These are phyloP conservation scores for Phaethon lepturus DNA, from an alignment of 2,113 vertebrate species.

Conservation along the genomic window DNA sequence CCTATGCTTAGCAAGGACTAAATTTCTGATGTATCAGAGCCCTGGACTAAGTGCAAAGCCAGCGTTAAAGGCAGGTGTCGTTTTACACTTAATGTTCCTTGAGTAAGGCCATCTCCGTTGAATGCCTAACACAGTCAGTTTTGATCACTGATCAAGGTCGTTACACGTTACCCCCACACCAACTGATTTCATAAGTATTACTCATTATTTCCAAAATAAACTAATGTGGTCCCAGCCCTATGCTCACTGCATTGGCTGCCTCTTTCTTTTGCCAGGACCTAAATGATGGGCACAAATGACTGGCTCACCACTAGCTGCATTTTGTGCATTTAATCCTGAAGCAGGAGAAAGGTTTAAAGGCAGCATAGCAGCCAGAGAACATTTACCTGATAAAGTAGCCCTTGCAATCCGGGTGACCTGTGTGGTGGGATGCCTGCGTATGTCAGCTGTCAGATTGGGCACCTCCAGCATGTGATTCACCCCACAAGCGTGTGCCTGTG, in stretches of 20 bases:
- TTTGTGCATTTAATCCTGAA: not conserved
- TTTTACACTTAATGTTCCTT: not conserved
- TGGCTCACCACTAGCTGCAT: not conserved
- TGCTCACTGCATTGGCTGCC: not conserved
- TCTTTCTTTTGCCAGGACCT: not conserved
- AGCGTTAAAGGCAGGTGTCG: not conserved
- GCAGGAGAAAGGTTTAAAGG: not conserved
- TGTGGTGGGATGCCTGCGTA: not conserved
- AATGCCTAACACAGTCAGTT: not conserved
- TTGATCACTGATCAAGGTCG: not conserved
- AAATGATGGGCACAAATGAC: not conserved
- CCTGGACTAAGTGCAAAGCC: not conserved
- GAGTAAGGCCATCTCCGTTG: not conserved
- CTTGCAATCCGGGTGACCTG: not conserved
- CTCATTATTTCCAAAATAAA: not conserved
- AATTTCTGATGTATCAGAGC: not conserved
- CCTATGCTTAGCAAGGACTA: not conserved
- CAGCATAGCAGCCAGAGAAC: not conserved
- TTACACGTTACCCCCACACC: not conserved
- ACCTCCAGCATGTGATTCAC: not conserved
- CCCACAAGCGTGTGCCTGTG: no score
- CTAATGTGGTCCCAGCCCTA: not conserved
- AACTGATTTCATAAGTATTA: not conserved
- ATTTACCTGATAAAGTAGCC: not conserved
- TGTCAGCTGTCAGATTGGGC: not conserved